phyloP scores from a whole-genome alignment of 2,888 invertebrate species.

The Drosophila kokeensis region DNA sequence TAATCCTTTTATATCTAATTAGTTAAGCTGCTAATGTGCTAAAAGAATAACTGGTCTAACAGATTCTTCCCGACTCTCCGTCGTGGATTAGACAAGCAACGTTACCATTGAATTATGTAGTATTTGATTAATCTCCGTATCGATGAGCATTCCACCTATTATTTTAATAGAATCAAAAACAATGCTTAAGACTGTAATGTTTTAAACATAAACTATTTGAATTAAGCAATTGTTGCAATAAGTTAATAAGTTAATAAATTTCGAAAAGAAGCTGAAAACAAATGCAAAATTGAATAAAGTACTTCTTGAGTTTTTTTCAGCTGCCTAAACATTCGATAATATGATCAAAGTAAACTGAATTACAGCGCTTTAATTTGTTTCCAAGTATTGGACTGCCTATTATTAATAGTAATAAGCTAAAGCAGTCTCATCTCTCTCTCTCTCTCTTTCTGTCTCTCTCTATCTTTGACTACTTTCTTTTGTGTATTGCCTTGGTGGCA shows the following conservation, averaged over 20 bases:
- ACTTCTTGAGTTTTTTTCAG: background rate
- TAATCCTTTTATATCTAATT: slow-evolving; percentile 51
- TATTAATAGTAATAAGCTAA: background rate
- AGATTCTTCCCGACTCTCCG: background rate
- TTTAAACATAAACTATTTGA: background rate
- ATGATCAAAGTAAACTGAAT: background rate
- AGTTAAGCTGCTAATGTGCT: background rate
- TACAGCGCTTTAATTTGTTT: background rate
- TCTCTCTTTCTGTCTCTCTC: background rate
- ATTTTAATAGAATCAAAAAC: background rate
- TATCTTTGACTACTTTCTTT: background rate
- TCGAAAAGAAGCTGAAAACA: background rate
- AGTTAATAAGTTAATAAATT: background rate
- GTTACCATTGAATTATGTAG: no score
- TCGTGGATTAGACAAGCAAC: background rate
- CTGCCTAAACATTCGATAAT: background rate
- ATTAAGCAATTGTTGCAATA: background rate
- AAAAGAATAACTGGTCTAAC: background rate
- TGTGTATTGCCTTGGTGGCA: slow-evolving; percentile 5
- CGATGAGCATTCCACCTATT: background rate
- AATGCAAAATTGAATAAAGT: background rate
- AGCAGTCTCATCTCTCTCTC: background rate
- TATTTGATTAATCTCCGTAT: background rate
- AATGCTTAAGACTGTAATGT: background rate
- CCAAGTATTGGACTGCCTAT: background rate